Base-by-base conservation (phyloP, 2,888 invertebrate species). In the Perizoma affinitatum region DNA sequence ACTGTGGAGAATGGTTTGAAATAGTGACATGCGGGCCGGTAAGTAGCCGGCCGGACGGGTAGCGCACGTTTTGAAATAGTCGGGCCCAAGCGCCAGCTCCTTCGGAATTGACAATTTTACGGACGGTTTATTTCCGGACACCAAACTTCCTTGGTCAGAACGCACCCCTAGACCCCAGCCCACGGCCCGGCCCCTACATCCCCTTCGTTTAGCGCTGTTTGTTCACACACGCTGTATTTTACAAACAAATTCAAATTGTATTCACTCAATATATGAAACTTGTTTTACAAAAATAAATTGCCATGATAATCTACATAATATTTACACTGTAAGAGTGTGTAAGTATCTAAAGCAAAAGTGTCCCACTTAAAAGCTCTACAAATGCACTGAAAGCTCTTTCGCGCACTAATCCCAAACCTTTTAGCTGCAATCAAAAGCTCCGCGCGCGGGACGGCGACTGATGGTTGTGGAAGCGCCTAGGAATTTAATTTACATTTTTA, bases 91-190 rank as follows among this genome's bases (percentile, higher is more conserved):
- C 84, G 75, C 45, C 42, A 43, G 74, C 76, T 85, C 85, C 80
- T 85, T 87, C 87, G 93, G 93, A 94, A 94, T 94, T 94, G 94
- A 88, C 94, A 94, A 94, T 94, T 94, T 94, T 94, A 94, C 94
- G 94, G 93, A 89, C 93, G 93, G 94, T 94, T 94, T 94, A 93
- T 92, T 93, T 90, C 90, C 92, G 92, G 92, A 90, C 90, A 93
- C 90, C 87, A 87, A 90, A 87, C 86, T 88, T 90, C 90, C 89
- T 86, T 86, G 84, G 88, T 82, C 86, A 83, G 82, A 74, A 58
- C 73, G 68, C 78, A 78, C 81, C 81, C 82, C 74, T 78, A 59
- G 46, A n/a, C 68, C 63, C 71, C 78, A 38, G 7, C 38, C 22
- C 22, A 22, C 76, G 67, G 78, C 75, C 75, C 75, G 73, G 44